Conservation (phyloP, 2,888 invertebrate genomes). For the Eulithis testata region DNA sequence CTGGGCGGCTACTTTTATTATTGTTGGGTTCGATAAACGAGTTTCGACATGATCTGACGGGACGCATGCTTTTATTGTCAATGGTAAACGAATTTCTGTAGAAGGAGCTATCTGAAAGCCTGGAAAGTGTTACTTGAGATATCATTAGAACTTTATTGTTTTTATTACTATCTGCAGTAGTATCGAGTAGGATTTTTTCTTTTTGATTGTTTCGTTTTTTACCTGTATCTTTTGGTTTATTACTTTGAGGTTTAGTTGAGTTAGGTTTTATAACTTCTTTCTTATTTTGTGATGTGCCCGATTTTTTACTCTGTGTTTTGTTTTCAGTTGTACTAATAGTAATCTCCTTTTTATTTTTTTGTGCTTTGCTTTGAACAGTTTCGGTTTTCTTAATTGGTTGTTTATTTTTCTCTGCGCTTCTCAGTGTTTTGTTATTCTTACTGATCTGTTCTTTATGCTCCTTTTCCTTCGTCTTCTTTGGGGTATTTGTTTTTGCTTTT, state of each 20-base stretch:
- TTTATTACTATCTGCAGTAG: constrained; percentile 8
- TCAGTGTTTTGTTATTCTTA: constrained; percentile 17
- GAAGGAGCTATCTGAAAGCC: constrained; percentile 18
- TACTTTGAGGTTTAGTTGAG: constrained; percentile 8
- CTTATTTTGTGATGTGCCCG: constrained; percentile 5
- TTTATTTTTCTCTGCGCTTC: constrained; percentile 21
- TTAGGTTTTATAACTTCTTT: constrained; percentile 13
- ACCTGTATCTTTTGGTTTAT: neutral
- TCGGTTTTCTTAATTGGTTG: constrained; percentile 18
- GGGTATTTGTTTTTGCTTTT: constrained; percentile 18
- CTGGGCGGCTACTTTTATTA: constrained; percentile 38
- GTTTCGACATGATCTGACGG: constrained; percentile 41
- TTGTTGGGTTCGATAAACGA: constrained; percentile 25
- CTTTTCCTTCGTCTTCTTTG: constrained; percentile 8
- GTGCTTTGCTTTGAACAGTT: constrained; percentile 20
- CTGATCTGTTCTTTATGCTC: constrained; percentile 20
- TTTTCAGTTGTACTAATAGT: neutral
- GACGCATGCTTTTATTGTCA: constrained; percentile 38
- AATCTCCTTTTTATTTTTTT: constrained; percentile 17
- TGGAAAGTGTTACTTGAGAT: constrained; percentile 10
- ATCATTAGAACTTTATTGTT: constrained; percentile 14
- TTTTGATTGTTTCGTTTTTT: constrained; percentile 6
- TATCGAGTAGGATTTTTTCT: constrained; percentile 2
- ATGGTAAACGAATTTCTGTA: constrained; percentile 22
- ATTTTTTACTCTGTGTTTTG: constrained; percentile 12